Evolutionary conservation across 2,888 invertebrate genomes (phyloP), one percentile per base, ranked within the genome.

Genomic region (Dryomyza anilis): DNA sequence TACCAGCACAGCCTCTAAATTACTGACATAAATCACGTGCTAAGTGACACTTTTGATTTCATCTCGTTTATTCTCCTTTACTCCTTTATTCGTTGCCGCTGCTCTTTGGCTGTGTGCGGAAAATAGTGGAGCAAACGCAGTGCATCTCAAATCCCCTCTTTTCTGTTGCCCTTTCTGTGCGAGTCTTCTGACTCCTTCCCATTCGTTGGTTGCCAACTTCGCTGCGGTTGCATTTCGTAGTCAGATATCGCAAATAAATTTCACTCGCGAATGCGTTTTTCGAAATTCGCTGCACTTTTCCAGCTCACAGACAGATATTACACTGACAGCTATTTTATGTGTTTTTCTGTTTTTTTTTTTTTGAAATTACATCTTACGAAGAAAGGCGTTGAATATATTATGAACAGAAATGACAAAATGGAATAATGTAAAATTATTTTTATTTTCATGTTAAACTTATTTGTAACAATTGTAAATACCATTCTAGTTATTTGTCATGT

Each of bases 11-110:
- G n/a, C n/a, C n/a, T n/a, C n/a, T n/a, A 73, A 75, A 75, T 75
- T 75, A 72, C 72, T 71, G 67, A 68, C 75, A 75, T 75, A 74
- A 75, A 75, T 75, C 75, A 73, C 75, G 71, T 74, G 73, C 72
- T 74, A 75, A 75, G 75, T 75, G 75, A 75, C 74, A 75, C 70
- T 67, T 62, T n/a, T n/a, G n/a, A n/a, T n/a, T n/a, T n/a, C n/a
- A n/a, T n/a, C n/a, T n/a, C n/a, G n/a, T 62, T 46, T 62, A 39
- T 63, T 27, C 50, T 7, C 50, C n/a, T n/a, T 14, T 14, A 14
- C 50, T 25, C n/a, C 48, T 48, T 46, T 62, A 39, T 63, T 27
- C 50, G n/a, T 25, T n/a, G 23, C 25, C 10, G 14, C 50, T 25
- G 43, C 48, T 48, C 50, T 25, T n/a, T n/a, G 12, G 7, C 39